These are phyloP conservation scores for Mimumesa dahlbomi DNA, from an alignment of 2,888 invertebrate genomes.

Conservation along the genomic window DNA sequence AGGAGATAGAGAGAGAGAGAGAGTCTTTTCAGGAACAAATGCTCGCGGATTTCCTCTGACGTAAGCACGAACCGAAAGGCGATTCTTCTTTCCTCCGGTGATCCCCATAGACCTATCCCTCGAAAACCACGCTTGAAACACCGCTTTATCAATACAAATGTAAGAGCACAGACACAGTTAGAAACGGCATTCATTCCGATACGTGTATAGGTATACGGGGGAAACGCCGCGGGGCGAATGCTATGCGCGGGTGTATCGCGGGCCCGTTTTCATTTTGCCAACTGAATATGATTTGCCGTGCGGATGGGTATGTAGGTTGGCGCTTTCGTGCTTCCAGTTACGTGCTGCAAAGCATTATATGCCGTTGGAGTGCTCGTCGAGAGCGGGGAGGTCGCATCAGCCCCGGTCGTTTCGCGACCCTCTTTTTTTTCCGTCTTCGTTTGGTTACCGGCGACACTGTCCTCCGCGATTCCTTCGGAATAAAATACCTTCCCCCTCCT, in stretches of 20 bases:
- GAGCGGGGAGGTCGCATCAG: slow-evolving; percentile 20
- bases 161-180: slow-evolving; percentile 2
- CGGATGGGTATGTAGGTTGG: slow-evolving; percentile 71
- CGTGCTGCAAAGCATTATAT: slow-evolving; percentile 39
- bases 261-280: slow-evolving; percentile 70
- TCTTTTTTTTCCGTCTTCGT: slow-evolving; percentile 37
- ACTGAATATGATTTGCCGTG: slow-evolving; percentile 73
- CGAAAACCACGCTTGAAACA: not conserved
- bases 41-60: slow-evolving; percentile 5
- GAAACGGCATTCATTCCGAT: slow-evolving; percentile 13
- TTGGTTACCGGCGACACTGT: slow-evolving; percentile 16
- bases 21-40: slow-evolving; percentile 26
- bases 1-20: not conserved
- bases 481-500: slow-evolving; percentile 1
- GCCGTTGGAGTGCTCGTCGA: slow-evolving; percentile 17
- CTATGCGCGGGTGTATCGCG: slow-evolving; percentile 52
- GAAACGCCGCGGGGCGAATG: slow-evolving; percentile 14
- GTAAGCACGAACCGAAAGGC: not conserved
- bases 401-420: slow-evolving; percentile 23
- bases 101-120: slow-evolving; percentile 1
- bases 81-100: slow-evolving; percentile 1
- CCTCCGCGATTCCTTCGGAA: slow-evolving; percentile 2
- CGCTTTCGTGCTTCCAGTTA: slow-evolving; percentile 47
- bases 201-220: not conserved
- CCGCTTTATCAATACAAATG: slow-evolving; percentile 11